phyloP scores from a whole-genome alignment of 2,888 invertebrate species.

The Dicranocentrus wangi region DNA sequence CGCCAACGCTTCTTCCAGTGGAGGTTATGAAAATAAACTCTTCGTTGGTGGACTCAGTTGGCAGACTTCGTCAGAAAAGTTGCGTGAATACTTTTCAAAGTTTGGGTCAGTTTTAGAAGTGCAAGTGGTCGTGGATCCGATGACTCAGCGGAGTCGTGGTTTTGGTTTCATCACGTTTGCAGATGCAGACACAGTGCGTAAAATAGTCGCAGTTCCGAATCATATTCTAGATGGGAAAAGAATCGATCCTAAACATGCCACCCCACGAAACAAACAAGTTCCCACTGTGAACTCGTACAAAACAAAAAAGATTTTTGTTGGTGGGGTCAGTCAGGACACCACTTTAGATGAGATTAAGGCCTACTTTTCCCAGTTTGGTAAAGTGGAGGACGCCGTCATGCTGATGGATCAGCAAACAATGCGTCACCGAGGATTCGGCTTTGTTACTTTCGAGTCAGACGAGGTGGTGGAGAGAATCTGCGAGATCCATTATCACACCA shows the following conservation, averaged over 20 bases:
- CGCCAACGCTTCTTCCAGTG: slow-evolving; percentile 19
- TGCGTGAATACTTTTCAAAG: slow-evolving; percentile 91
- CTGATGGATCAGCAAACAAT: slow-evolving; percentile 92
- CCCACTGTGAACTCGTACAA: slow-evolving; percentile 84
- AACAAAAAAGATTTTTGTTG: slow-evolving; percentile 94
- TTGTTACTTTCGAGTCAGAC: slow-evolving; percentile 92
- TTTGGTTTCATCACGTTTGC: slow-evolving; percentile 95
- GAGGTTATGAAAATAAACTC: slow-evolving; percentile 78
- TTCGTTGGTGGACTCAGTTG: slow-evolving; percentile 93
- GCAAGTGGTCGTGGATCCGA: slow-evolving; percentile 93
- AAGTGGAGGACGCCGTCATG: slow-evolving; percentile 93
- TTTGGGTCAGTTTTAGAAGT: slow-evolving; percentile 93
- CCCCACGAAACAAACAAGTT: slow-evolving; percentile 84
- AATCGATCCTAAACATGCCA: slow-evolving; percentile 94
- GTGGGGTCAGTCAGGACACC: slow-evolving; percentile 93
- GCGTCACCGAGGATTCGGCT: slow-evolving; percentile 91
- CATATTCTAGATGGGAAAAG: slow-evolving; percentile 88
- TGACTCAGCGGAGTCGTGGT: slow-evolving; percentile 93
- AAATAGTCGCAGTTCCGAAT: slow-evolving; percentile 90
- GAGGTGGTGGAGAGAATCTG: slow-evolving; percentile 94
- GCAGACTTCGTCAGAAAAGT: slow-evolving; percentile 94
- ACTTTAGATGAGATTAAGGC: slow-evolving; percentile 92
- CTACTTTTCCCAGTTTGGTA: slow-evolving; percentile 91
- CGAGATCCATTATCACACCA: slow-evolving; percentile 93
- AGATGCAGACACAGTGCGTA: slow-evolving; percentile 90